Evolutionary conservation across 2,113 vertebrate genomes (phyloP).

Genomic region (Elachura formosa): DNA sequence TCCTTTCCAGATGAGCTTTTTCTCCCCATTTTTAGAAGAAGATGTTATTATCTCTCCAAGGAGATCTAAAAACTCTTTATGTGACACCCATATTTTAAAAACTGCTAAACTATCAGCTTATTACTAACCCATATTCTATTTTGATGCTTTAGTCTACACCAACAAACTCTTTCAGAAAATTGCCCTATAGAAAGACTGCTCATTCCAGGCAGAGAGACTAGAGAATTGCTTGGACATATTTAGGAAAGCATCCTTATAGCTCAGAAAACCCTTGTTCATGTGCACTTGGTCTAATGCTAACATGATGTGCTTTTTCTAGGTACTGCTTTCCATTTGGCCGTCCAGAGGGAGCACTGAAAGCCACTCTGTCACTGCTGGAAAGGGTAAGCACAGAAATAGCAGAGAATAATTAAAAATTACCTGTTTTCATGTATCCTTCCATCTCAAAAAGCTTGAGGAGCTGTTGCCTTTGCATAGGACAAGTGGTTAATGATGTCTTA

Average conservation of each 20-base stretch:
- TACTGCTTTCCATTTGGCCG: constrained; percentile 99
- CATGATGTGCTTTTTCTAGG: constrained; percentile 70
- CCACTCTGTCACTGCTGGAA: constrained; percentile 92
- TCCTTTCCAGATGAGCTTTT: neutral
- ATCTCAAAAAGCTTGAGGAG: neutral
- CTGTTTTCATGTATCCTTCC: neutral
- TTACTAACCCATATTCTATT: neutral
- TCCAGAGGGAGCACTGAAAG: constrained; percentile 96
- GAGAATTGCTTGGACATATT: neutral
- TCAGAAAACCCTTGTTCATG: neutral
- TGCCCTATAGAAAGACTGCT: neutral
- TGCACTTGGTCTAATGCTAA: neutral
- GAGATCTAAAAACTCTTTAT: neutral
- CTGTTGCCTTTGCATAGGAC: neutral
- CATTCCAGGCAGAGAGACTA: neutral
- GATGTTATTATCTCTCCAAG: neutral
- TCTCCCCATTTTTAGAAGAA: neutral
- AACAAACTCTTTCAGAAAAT: neutral
- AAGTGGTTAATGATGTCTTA: neutral
- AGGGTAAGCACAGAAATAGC: constrained; percentile 76
- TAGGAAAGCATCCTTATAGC: neutral
- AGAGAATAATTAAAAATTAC: neutral
- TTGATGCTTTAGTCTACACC: neutral
- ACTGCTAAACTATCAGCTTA: neutral
- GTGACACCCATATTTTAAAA: neutral